Evolutionary conservation across 2,888 invertebrate genomes (phyloP).

Genomic region (Himalopsyche kuldschensis): DNA sequence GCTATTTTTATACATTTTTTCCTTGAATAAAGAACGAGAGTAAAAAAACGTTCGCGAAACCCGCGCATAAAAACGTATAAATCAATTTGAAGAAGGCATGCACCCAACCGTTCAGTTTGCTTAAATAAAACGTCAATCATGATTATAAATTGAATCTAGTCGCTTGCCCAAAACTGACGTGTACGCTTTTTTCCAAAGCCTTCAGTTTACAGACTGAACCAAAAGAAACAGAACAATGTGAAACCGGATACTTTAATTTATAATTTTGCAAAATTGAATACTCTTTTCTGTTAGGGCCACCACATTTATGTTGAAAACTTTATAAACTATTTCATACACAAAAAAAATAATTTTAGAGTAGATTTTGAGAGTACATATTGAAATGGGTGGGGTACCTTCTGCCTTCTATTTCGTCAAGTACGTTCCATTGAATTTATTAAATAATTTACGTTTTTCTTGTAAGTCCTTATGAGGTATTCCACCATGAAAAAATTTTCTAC

Average conservation of each 20-base stretch:
- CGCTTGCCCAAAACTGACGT: background rate
- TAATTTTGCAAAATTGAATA: background rate
- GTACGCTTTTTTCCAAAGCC: background rate
- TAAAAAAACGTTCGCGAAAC: background rate
- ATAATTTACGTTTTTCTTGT: too few species aligned
- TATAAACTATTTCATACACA: too few species aligned
- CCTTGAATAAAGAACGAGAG: background rate
- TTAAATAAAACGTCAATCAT: slow-evolving; percentile 29
- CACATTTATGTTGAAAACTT: too few species aligned
- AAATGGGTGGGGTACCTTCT: too few species aligned
- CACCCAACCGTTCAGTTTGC: slow-evolving; percentile 7
- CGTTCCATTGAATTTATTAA: too few species aligned
- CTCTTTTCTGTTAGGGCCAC: too few species aligned
- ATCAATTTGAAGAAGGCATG: background rate
- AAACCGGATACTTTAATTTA: background rate
- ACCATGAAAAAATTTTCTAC: too few species aligned
- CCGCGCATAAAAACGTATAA: background rate
- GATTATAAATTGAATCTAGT: background rate
- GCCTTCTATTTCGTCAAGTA: too few species aligned
- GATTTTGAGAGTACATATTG: too few species aligned
- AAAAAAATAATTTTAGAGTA: too few species aligned
- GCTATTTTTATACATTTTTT: too few species aligned
- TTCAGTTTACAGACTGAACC: background rate
- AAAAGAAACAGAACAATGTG: background rate
- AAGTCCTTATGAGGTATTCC: too few species aligned